A percentile compares a stretch with the other conserved stretches of the same genome.
Conservation (phyloP, 2,888 invertebrate species). For the Masnerella sp. region DNA sequence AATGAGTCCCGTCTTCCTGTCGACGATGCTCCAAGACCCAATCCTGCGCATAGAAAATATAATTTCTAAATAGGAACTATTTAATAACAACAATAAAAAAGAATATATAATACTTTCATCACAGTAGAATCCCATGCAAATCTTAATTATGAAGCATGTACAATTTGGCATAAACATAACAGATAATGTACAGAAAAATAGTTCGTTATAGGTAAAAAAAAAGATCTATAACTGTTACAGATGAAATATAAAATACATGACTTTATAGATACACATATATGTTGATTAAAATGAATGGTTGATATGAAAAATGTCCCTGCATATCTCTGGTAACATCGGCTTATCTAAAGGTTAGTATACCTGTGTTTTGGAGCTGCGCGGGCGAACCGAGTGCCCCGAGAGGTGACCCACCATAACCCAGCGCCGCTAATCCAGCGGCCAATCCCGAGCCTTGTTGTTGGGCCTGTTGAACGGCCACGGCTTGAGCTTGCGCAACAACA, state of each 20-base stretch:
- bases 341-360: conserved; percentile 66
- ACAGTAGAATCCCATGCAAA: too few species aligned
- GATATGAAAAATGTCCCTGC: conserved; percentile 9
- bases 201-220: too few species aligned
- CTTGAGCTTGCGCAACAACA: conserved; percentile 76
- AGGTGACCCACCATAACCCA: conserved; percentile 77
- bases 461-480: conserved; percentile 76
- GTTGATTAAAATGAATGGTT: conserved; percentile 8
- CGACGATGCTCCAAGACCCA: conserved; percentile 80
- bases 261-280: too few species aligned
- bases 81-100: too few species aligned
- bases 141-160: conserved; percentile 40
- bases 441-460: conserved; percentile 77
- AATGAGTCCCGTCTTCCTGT: conserved; percentile 88
- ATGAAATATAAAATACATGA: too few species aligned
- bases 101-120: too few species aligned
- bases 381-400: conserved; percentile 77
- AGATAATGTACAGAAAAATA: too few species aligned
- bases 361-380: conserved; percentile 77
- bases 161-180: conserved; percentile 27
- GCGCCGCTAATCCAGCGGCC: conserved; percentile 76
- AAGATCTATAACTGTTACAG: too few species aligned
- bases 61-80: too few species aligned
- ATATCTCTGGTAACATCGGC: conserved; percentile 48
- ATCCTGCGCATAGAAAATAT: conserved; percentile 71